A percentile compares a stretch with the other conserved stretches of the same genome.
Conservation (phyloP, 2,888 invertebrate genomes). For the Trachelus tabidus region DNA sequence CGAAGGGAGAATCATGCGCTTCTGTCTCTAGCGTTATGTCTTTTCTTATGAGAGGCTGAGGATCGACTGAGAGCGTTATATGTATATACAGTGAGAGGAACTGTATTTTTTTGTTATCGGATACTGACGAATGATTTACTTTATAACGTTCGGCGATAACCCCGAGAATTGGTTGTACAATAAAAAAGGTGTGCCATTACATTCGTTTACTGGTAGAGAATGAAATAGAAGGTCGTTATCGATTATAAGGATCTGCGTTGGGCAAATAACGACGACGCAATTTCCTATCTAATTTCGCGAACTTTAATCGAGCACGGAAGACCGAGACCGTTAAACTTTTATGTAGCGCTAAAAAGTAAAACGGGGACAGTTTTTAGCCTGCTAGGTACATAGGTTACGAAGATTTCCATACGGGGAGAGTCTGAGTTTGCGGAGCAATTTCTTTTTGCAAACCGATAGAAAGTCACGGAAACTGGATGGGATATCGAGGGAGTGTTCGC, state of each 20-base stretch:
- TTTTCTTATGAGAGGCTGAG: neutral
- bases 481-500: conserved; percentile 24
- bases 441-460: conserved; percentile 6
- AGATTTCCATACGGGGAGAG: neutral
- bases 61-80: neutral
- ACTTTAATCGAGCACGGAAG: neutral
- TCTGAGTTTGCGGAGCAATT: neutral
- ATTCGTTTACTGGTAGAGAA: neutral
- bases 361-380: neutral
- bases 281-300: neutral
- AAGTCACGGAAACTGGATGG: conserved; percentile 18
- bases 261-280: neutral
- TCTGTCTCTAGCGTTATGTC: neutral
- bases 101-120: neutral
- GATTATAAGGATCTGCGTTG: neutral
- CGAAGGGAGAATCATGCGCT: neutral
- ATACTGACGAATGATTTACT: neutral
- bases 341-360: neutral
- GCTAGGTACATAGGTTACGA: neutral
- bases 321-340: neutral
- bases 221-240: neutral
- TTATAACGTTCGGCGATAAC: neutral
- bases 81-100: neutral
- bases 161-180: neutral
- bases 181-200: neutral